Base-by-base conservation (phyloP, 2,888 invertebrate species). In the Toxonevra muliebris region DNA sequence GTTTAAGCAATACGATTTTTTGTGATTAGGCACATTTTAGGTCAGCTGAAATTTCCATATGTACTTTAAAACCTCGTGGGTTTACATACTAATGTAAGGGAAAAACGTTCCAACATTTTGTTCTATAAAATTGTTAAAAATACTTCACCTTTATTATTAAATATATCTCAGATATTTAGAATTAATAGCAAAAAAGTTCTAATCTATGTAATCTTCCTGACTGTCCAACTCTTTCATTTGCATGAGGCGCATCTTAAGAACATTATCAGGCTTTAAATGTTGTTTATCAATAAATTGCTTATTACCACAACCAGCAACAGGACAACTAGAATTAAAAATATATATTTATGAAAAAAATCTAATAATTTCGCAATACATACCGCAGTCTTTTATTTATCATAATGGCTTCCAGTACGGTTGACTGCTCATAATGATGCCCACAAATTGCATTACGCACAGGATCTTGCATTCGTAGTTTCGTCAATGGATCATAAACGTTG, bases 261-360 rank as follows among this genome's bases (percentile, higher is more conserved):
- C 85, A 1, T 87, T 86, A 65, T 87, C 87, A 0, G 82, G 75
- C 1, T 85, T 70, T 19, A 88, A 76, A 64, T 87, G 80, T 1
- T 77, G 62, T 12, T 74, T 57, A 1, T 67, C 69, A n/a, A 88
- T 80, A 0, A 84, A 82, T 1, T 77, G 74, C n/a, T 81, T 77
- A 75, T 87, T 87, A 12, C 84, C 86, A 69, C 88, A 88, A 0
- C 88, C 88, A 0, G 81, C 86, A 73, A 88, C 87, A 83, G 85
- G 71, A 61, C 79, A 81, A 54, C 77, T 75, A 42, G 19, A 43
- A 54, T 30, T 9, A 55, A 52, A 45, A 55, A 13, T 43, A 13
- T 19, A 20, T 42, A n/a, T 58, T 13, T 17, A 20, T 59, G 42
- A 2, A 15, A 42, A 5, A 50, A 2, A 8, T n/a, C 12, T 3